Evolutionary conservation across 2,797 vertebrate genomes (phyloP).

Genomic region (Lycodopsis pacificus): DNA sequence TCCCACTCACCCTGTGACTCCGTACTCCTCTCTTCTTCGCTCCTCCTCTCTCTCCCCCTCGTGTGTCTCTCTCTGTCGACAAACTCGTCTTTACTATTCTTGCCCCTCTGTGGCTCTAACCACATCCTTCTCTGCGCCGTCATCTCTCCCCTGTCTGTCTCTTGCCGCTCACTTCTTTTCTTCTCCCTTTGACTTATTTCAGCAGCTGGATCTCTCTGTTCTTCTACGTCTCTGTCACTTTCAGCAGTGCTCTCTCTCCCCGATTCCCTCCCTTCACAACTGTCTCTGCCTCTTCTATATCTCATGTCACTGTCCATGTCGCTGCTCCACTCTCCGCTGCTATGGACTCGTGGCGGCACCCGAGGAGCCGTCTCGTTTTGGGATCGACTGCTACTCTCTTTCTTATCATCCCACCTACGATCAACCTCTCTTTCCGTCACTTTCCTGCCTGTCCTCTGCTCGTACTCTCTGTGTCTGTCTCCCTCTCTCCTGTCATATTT

Average conservation of each 20-base stretch:
- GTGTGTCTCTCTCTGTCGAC: constrained; percentile 56
- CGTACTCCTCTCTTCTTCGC: constrained; percentile 32
- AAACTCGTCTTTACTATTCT: constrained; percentile 58
- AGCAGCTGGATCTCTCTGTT: constrained; percentile 10
- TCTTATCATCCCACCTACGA: constrained; percentile 20
- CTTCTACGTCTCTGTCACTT: constrained; percentile 43
- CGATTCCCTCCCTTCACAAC: constrained; percentile 49
- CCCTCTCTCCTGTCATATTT: constrained; percentile 45
- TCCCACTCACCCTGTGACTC: constrained; percentile 35
- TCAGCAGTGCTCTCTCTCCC: constrained; percentile 41
- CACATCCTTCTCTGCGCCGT: constrained; percentile 77
- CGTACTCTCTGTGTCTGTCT: constrained; percentile 40
- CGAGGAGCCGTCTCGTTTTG: constrained; percentile 17
- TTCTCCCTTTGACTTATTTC: constrained; percentile 38
- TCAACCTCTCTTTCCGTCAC: constrained; percentile 39
- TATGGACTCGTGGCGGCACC: constrained; percentile 55
- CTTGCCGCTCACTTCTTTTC: constrained; percentile 40
- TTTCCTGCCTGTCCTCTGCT: constrained; percentile 45
- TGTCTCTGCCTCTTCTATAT: constrained; percentile 40
- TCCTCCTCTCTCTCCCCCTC: constrained; percentile 40
- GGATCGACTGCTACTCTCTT: constrained; percentile 48
- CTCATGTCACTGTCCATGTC: constrained; percentile 62
- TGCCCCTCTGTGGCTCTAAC: constrained; percentile 80
- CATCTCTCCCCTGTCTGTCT: constrained; percentile 34
- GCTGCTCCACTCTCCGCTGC: constrained; percentile 70